Conservation (phyloP, 2,113 vertebrate species). For the Pseudopipra pipra region DNA sequence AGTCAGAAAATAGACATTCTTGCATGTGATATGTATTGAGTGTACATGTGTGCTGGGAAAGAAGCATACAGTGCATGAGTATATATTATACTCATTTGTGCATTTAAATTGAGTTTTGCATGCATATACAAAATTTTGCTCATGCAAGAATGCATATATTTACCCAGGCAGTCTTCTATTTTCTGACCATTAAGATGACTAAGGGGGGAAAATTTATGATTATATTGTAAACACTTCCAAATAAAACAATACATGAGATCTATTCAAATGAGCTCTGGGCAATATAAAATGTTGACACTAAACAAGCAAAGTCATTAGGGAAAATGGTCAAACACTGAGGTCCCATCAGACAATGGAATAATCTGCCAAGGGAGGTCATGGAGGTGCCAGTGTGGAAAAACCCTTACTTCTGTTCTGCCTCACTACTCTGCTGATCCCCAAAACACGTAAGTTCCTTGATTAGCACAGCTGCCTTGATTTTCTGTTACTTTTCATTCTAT, state of each 20-base stretch:
- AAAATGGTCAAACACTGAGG: slow-evolving; percentile 46
- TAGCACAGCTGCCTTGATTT: not conserved
- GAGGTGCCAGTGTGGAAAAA: not conserved
- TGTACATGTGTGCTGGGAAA: not conserved
- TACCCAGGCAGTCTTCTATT: slow-evolving; percentile 15
- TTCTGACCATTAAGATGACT: slow-evolving; percentile 50
- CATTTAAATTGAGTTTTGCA: slow-evolving; percentile 28
- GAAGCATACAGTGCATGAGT: not conserved
- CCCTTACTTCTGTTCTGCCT: not conserved
- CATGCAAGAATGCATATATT: slow-evolving; percentile 30
- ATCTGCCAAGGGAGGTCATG: slow-evolving; percentile 44
- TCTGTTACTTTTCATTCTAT: not conserved
- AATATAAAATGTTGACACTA: not conserved
- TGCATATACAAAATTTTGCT: not conserved
- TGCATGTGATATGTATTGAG: not conserved
- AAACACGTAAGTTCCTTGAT: rapidly evolving
- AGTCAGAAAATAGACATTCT: slow-evolving; percentile 57
- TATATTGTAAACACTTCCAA: not conserved
- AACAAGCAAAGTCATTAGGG: not conserved
- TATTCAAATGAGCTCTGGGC: not conserved
- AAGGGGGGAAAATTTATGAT: slow-evolving; percentile 38
- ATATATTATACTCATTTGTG: not conserved
- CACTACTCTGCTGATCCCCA: not conserved
- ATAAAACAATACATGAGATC: not conserved
- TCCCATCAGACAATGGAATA: slow-evolving; percentile 36